Percentiles rank a stretch among this genome's conserved stretches.
phyloP scores from a whole-genome alignment of 1,140 invertebrate species.

The Drosophila melanogaster region DNA sequence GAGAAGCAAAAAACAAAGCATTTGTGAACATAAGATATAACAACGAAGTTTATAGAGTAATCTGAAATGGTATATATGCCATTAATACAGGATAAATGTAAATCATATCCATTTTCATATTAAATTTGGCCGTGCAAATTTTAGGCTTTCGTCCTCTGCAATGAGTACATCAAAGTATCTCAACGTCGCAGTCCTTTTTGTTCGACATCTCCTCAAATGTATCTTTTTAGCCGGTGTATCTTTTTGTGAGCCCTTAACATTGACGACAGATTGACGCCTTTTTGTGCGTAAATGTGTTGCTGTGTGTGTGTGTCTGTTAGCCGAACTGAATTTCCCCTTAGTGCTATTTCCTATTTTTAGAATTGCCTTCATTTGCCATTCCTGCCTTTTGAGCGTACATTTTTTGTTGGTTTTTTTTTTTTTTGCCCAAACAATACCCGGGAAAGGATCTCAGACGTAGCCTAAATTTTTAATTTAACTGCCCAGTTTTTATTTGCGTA shows the following conservation, averaged over 20 bases:
- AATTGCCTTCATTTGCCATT: conserved; percentile 43
- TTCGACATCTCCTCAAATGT: neutral
- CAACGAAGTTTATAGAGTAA: too few species aligned
- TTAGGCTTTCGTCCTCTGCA: neutral
- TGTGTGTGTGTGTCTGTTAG: conserved; percentile 7
- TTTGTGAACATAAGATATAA: too few species aligned
- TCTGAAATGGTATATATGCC: neutral
- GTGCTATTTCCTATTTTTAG: conserved; percentile 53
- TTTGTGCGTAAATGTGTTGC: conserved; percentile 6
- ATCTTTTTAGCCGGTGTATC: conserved; percentile 17
- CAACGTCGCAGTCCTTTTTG: neutral
- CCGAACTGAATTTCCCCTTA: conserved; percentile 32
- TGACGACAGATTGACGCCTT: conserved; percentile 37
- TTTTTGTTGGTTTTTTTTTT: neutral
- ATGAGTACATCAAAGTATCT: neutral
- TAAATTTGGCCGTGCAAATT: neutral
- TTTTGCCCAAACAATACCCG: conserved; percentile 19
- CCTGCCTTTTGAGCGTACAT: conserved; percentile 18
- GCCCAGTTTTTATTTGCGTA: conserved; percentile 68
- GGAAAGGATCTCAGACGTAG: conserved; percentile 16
- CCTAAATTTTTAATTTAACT: conserved; percentile 70
- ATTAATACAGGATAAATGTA: neutral
- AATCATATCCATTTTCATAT: neutral
- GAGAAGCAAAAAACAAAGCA: neutral
- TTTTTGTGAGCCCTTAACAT: conserved; percentile 15